phyloP scores from a whole-genome alignment of 2,797 vertebrate genomes.

The Botia almorhae region DNA sequence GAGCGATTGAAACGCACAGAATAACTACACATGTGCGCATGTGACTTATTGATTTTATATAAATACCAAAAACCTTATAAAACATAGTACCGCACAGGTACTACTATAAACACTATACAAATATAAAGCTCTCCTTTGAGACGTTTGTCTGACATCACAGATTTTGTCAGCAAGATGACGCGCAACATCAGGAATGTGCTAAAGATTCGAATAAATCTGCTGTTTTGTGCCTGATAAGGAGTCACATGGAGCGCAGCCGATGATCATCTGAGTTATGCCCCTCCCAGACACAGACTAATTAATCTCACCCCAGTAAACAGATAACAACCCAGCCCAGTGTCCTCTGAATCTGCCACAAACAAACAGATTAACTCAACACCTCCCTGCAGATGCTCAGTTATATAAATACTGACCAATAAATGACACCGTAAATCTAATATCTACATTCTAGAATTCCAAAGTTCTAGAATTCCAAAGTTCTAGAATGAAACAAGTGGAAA shows the following conservation, averaged over 20 bases:
- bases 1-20: neutral
- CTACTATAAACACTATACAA: too few relatives aligned
- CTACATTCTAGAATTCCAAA: too few relatives aligned
- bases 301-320: slow-evolving; percentile 28
- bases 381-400: slow-evolving; percentile 24
- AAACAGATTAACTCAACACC: neutral
- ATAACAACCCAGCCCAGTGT: slow-evolving; percentile 21
- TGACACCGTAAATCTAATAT: neutral
- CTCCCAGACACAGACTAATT: slow-evolving; percentile 42
- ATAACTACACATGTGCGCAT: neutral
- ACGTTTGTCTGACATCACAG: neutral
- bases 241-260: slow-evolving; percentile 14
- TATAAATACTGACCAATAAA: neutral
- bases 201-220: slow-evolving; percentile 12
- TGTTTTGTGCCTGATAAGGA: slow-evolving; percentile 9
- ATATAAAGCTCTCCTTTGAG: neutral
- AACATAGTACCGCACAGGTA: too few relatives aligned
- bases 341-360: slow-evolving; percentile 31
- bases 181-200: neutral
- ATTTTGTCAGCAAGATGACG: slow-evolving; percentile 2
- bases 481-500: neutral
- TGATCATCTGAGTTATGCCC: slow-evolving; percentile 28
- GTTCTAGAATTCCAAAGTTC: neutral
- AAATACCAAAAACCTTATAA: too few relatives aligned
- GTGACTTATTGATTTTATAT: neutral